Evolutionary conservation across 2,797 vertebrate genomes (phyloP).

Genomic region (Pempheris klunzingeri): DNA sequence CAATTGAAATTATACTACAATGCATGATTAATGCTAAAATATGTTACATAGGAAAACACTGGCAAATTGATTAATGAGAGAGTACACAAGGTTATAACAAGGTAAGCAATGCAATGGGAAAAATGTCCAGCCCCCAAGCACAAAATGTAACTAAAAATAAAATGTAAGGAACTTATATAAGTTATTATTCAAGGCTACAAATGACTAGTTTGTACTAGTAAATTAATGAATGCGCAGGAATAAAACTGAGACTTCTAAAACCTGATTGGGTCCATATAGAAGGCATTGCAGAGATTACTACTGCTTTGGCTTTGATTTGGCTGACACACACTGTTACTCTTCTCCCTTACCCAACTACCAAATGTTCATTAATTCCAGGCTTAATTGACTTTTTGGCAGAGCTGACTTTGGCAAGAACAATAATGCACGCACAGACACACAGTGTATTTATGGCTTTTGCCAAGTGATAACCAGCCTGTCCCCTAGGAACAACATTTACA

Average conservation of each 20-base stretch:
- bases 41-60: not conserved
- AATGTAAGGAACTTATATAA: not conserved
- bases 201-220: not conserved
- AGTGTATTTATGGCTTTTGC: slow-evolving; percentile 18
- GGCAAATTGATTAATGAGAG: not conserved
- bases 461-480: slow-evolving; percentile 24
- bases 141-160: not conserved
- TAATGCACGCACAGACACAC: slow-evolving; percentile 27
- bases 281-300: slow-evolving; percentile 18
- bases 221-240: not conserved
- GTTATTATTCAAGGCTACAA: not conserved
- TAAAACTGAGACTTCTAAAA: not conserved
- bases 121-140: not conserved
- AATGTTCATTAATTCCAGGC: slow-evolving; percentile 66
- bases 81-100: not conserved
- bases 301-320: slow-evolving; percentile 45
- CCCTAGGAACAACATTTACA: slow-evolving; percentile 50
- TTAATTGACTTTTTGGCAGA: slow-evolving; percentile 73
- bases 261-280: not conserved
- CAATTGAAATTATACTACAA: not conserved
- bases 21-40: not conserved
- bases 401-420: slow-evolving; percentile 55
- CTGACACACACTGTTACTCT: slow-evolving; percentile 36
- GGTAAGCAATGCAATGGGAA: not conserved
- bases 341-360: slow-evolving; percentile 41